Evolutionary conservation across 2,888 invertebrate species (phyloP), one percentile per base, ranked within the genome.

Genomic region (Fissipunctia ypsillon): DNA sequence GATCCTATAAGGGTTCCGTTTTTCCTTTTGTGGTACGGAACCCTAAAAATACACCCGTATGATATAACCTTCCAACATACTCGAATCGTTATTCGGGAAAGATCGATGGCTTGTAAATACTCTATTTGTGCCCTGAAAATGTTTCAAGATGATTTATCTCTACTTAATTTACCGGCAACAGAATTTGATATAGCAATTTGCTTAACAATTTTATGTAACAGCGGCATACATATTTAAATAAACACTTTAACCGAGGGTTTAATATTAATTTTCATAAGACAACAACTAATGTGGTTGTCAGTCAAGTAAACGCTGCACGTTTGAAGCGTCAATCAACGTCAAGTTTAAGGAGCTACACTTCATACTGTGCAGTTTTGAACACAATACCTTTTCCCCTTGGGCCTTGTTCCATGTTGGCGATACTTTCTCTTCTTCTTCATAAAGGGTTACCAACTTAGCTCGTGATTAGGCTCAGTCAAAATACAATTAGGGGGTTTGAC

Each of bases 291-390:
- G 73, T 59, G 72, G 28, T 50, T 71, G 79, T 67, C 72, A 54
- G 70, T 78, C 16, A 63, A 59, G 70, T 35, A 54, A 79, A 52
- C 31, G 52, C 16, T 64, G 57, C 54, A 83, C 73, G 73, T 80
- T 80, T 83, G 48, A 72, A 22, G 59, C 73, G 80, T 80, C 80
- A 72, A 80, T 80, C 80, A 78, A 59, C 31, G 72, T 79, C 79
- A 59, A 43, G 41, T 67, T 83, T 19, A 63, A 66, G 67, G 79
- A 59, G 67, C 63, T 83, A 63, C 31, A 54, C 22, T 72, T 72
- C 59, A 79, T 79, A 56, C 31, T 83, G 31, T 78, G 72, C 70
- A 64, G 50, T 83, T 79, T 72, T 64, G 48, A 71, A 38, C 19
- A 71, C 57, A 64, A 38, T 16, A 38, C 35, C 52, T 67, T 78